Conservation (phyloP, 2,888 invertebrate species). For the Lasius platythorax region DNA sequence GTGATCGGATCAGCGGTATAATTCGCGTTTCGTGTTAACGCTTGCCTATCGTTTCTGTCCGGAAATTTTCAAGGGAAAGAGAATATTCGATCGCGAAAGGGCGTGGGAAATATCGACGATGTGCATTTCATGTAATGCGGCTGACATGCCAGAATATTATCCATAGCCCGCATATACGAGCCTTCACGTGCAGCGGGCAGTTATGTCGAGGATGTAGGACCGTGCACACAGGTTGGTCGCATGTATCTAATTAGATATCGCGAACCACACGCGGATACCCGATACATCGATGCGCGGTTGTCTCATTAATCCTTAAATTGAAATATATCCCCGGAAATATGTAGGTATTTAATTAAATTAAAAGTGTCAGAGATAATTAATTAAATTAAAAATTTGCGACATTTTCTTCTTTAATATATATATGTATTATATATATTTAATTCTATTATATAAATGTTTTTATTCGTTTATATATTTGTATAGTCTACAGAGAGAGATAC, state of each 20-base stretch:
- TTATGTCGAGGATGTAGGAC: conserved; percentile 48
- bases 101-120: conserved; percentile 43
- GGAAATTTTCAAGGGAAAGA: not conserved
- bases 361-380: not conserved
- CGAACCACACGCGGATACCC: conserved; percentile 16
- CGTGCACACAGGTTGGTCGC: conserved; percentile 32
- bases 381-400: not conserved
- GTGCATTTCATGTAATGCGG: conserved; percentile 51
- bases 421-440: not conserved
- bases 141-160: conserved; percentile 51
- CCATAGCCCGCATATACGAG: conserved; percentile 44
- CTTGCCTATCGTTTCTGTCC: too few relatives aligned
- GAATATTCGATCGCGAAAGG: conserved; percentile 34
- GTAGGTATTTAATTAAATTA: conserved; percentile 7
- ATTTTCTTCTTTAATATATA: not conserved
- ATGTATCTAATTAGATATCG: conserved; percentile 53
- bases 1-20: not conserved
- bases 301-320: conserved; percentile 35
- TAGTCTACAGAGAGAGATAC: too few relatives aligned
- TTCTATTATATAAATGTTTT: not conserved
- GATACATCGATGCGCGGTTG: conserved; percentile 16
- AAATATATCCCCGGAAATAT: conserved; percentile 7
- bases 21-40: not conserved
- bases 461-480: too few relatives aligned
- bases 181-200: conserved; percentile 31